Evolutionary conservation across 2,797 vertebrate genomes (phyloP).

Genomic region (Scyliorhinus canicula): DNA sequence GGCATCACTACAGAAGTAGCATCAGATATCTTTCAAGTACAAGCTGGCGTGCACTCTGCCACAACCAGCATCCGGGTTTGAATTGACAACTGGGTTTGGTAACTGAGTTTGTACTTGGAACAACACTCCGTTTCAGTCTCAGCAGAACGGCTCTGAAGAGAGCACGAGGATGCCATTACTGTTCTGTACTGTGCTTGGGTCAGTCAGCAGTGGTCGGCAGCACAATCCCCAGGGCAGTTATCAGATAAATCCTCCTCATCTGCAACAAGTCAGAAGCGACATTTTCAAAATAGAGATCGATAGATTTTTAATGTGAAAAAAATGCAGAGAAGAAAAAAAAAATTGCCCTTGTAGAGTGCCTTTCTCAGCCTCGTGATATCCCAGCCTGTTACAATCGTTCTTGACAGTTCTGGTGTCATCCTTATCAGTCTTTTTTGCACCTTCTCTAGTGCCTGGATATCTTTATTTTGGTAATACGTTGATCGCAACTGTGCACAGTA

Average conservation of each 20-base stretch:
- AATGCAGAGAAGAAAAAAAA: neutral
- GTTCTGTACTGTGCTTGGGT: neutral
- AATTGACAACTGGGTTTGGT: neutral
- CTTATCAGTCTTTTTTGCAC: neutral
- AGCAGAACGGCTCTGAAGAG: slow-evolving; percentile 46
- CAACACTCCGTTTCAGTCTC: neutral
- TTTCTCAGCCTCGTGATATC: neutral
- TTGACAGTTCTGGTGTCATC: neutral
- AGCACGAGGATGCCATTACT: neutral
- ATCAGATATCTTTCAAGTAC: neutral
- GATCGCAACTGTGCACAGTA: neutral
- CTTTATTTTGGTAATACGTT: neutral
- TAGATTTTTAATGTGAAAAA: neutral
- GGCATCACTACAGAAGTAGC: neutral
- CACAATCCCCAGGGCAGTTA: slow-evolving; percentile 83
- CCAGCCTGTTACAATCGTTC: neutral
- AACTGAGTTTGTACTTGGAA: slow-evolving; percentile 51
- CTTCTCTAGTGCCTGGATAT: too few relatives aligned
- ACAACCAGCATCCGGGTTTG: neutral
- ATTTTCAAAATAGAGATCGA: slow-evolving; percentile 28
- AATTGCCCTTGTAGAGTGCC: neutral
- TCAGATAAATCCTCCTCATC: slow-evolving; percentile 77
- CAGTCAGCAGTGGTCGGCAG: slow-evolving; percentile 76
- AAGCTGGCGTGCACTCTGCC: neutral
- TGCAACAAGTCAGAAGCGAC: slow-evolving; percentile 50